Base-by-base conservation (phyloP, 2,888 invertebrate genomes). In the Volucella bombylans region DNA sequence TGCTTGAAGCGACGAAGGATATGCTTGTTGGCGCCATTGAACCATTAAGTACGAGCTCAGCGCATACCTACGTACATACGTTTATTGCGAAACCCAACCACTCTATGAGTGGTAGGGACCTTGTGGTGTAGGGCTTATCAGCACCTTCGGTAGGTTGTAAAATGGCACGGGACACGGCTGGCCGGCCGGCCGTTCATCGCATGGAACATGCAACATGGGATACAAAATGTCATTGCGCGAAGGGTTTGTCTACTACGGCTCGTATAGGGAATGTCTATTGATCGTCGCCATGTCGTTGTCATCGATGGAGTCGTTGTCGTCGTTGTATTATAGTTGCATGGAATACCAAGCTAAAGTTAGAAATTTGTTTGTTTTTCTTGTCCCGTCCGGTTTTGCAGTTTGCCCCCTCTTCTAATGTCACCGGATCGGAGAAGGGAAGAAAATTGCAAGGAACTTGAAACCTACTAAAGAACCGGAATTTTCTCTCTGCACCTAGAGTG, bases 1-100 rank as follows among this genome's bases (percentile, higher is more conserved):
- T n/a, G 52, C 77, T 77, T 18, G 79, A 80, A 71, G 62, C 72
- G 77, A 80, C 71, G 85, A 86, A 86, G 86, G 86, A 86, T 82
- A 86, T 86, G 86, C 82, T 86, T 73, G 81, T 78, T 82, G 86
- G 86, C 86, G 86, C 86, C 86, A 82, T 82, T 82, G 54, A 81
- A 43, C 76, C 86, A 86, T 86, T 78, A 86, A 82, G 77, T 65
- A 73, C 54, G 59, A 71, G 47, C 61, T 18, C 52, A 41, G 8
- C 59, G 47, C 62, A 41, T 54, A 64, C 64, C 55, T 64, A 72
- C 18, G n/a, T 38, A 23, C 38, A 3, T n/a, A 12, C 55, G 38
- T 14, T 15, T 12, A 47, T 45, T 67, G 54, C 52, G 71, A 57
- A 57, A 38, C 39, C 50, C 65, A 38, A 31, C 31, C 6, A 6